phyloP scores from a whole-genome alignment of 1,140 invertebrate species.

The Ephestia elutella region DNA sequence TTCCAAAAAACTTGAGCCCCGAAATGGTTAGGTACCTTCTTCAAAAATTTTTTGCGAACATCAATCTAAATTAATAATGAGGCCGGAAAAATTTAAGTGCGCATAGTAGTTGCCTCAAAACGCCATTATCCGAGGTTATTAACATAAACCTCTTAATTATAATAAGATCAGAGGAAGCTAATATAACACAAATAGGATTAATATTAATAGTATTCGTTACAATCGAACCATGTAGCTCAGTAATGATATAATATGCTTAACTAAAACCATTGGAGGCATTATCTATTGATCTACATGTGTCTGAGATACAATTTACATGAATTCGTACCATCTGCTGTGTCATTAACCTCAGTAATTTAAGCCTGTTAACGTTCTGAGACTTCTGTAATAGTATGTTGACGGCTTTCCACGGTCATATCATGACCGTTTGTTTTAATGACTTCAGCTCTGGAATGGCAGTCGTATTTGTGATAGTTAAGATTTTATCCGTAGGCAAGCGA shows the following conservation, averaged over 20 bases:
- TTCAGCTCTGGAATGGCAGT: not conserved
- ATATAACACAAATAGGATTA: too few species aligned
- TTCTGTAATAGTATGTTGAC: constrained; percentile 48
- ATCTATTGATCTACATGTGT: constrained; percentile 34
- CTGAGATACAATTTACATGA: constrained; percentile 52
- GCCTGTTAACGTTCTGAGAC: constrained; percentile 55
- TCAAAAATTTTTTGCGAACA: too few species aligned
- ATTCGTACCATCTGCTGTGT: constrained; percentile 60
- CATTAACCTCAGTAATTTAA: constrained; percentile 62
- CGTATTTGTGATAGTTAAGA: constrained; percentile 6
- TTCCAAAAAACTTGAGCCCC: too few species aligned
- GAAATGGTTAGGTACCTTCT: too few species aligned
- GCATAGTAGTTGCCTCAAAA: too few species aligned
- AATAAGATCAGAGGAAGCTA: too few species aligned
- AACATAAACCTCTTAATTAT: too few species aligned
- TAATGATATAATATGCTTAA: constrained; percentile 1
- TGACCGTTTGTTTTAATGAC: constrained; percentile 38
- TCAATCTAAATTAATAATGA: too few species aligned
- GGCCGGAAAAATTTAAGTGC: too few species aligned
- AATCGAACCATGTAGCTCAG: not conserved
- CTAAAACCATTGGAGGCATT: constrained; percentile 5
- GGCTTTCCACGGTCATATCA: constrained; percentile 48
- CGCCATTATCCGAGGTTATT: too few species aligned
- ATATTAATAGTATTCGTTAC: not conserved
- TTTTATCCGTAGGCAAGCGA: not conserved